Conservation (phyloP, 2,888 invertebrate genomes). For the Myopa tessellatipennis region DNA sequence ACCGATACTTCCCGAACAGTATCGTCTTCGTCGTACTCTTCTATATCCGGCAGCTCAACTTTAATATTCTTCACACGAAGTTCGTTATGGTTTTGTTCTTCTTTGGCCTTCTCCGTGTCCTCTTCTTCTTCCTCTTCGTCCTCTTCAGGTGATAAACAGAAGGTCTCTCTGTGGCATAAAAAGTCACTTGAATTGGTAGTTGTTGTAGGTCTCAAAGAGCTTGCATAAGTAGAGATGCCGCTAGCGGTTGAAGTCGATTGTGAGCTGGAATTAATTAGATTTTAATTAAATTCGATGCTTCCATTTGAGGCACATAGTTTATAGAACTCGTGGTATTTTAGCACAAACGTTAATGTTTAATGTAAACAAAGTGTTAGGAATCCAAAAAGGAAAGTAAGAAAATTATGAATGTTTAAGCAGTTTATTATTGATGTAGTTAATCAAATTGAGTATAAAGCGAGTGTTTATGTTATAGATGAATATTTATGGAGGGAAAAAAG, state of each 20-base stretch:
- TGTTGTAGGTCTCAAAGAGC: constrained; percentile 65
- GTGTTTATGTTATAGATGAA: too few species aligned
- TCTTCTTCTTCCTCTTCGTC: constrained; percentile 56
- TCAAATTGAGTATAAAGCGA: too few species aligned
- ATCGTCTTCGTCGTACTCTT: constrained; percentile 14
- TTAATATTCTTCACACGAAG: constrained; percentile 36
- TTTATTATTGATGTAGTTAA: background rate
- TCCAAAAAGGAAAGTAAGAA: background rate
- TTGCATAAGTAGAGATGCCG: constrained; percentile 68
- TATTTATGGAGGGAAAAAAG: too few species aligned
- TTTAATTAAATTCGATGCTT: background rate
- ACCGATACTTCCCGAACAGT: background rate
- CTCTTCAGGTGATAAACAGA: constrained; percentile 65
- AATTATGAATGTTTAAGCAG: background rate
- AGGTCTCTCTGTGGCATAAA: constrained; percentile 67
- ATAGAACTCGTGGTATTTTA: background rate
- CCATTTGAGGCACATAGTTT: background rate
- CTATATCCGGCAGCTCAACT: constrained; percentile 33
- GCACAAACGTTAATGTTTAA: background rate
- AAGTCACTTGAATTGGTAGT: constrained; percentile 68
- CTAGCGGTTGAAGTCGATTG: constrained; percentile 67
- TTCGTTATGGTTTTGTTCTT: constrained; percentile 35
- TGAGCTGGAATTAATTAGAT: constrained; percentile 57
- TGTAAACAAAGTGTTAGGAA: background rate
- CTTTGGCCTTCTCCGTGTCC: constrained; percentile 48